Evolutionary conservation across 2,888 invertebrate species (phyloP), one percentile per base, ranked within the genome.

Genomic region (Acleris cristana): DNA sequence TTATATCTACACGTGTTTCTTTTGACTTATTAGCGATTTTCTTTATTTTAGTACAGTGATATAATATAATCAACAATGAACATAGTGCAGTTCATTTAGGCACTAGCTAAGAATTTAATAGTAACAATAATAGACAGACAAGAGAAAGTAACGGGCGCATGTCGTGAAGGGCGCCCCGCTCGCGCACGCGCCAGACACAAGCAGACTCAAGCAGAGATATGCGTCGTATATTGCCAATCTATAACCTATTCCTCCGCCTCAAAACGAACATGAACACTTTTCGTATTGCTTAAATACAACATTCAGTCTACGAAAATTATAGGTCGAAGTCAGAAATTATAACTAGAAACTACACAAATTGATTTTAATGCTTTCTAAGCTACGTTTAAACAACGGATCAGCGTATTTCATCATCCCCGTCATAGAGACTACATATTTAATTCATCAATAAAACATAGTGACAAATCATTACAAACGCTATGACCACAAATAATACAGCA

Each of bases 401-500:
- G n/a, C 56, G 66, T 45, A 56, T 51, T 40, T 45, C 44, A 60
- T 16, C 56, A 67, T 62, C 21, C 48, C 62, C 45, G 45, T 53
- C 62, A 67, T 66, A 57, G 34, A 45, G 19, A 48, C 55, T 60
- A 49, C 26, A 34, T 54, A 51, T 40, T 56, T 10, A 57, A 62
- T 44, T 14, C 23, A 5, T 23, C 57, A 21, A 23, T 40, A 48
- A 62, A 66, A 52, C 57, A 61, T 52, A 71, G 73, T 72, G 73
- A 73, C 58, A 71, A 72, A 64, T 68, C 65, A 74, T 71, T 40
- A 68, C 73, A 63, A 71, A 74, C 69, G 62, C 70, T 74, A 74
- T 69, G 74, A 74, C 71, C 72, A 72, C 69, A 71, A 75, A 73
- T 73, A 74, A 71, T 70, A 70, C 74, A 70, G 70, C 67, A 73